Base-by-base conservation (phyloP, 2,113 vertebrate species). In the Diglossa brunneiventris region DNA sequence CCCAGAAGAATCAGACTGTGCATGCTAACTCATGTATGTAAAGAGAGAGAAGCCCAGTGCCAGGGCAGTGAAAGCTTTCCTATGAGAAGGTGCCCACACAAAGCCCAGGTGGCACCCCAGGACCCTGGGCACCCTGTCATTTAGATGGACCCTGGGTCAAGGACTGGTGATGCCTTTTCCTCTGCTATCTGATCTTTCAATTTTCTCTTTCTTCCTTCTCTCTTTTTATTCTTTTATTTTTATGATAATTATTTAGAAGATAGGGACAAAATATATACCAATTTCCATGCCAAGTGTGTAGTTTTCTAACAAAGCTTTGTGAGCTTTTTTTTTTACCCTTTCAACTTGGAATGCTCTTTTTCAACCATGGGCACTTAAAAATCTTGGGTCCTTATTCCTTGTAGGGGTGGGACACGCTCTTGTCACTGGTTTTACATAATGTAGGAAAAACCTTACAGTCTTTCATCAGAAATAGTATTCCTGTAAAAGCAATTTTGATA, bases 361-460 rank as follows among this genome's bases (percentile, higher is more conserved):
- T 66, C 1, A 2, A 19, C 22, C 7, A 28, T 1, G 1, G 10
- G 3, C 10, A 50, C 9, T 8, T 66, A 15, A 20, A 24, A 73
- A 49, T 23, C 9, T 50, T 64, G 18, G 2, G 14, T 44, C 3
- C 5, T 79, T 28, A 56, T 55, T 66, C 15, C 28, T 42, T 37
- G 18, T 39, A 33, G 15, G 18, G 42, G 6, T 58, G 12, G 13
- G 52, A 58, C 18, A 13, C 0, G 27, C 0, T 0, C 49, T 69
- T 75, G 3, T 53, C 26, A 39, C 7, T 35, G 74, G 52, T 49
- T 75, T 88, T 85, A 33, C 2, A 1, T 44, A 88, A 82, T 42
- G 5, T 20, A 55, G 20, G 44, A 37, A 63, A 30, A 75, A 8
- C 19, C 7, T 75, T 59, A 22, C 16, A n/a, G 30, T 35, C 22